Percentiles rank a stretch among this genome's conserved stretches.
These are phyloP conservation scores for Carollia perspicillata DNA, from an alignment of 2,113 vertebrate genomes.

Conservation along the genomic window DNA sequence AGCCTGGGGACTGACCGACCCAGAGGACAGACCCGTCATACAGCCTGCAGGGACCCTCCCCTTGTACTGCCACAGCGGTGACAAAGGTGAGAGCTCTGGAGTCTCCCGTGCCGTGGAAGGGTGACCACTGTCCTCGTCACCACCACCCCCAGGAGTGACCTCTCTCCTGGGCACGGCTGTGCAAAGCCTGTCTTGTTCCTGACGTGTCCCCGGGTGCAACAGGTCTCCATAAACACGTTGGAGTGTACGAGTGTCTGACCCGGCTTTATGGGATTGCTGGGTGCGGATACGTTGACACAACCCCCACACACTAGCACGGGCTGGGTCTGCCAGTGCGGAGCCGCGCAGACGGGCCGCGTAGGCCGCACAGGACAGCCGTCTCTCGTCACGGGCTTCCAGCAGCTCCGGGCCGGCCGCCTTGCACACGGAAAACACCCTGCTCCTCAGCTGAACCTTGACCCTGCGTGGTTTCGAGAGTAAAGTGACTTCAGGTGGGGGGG, in stretches of 20 bases:
- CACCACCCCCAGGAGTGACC: not conserved
- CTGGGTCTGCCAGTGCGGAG: not conserved
- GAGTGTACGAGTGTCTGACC: not conserved
- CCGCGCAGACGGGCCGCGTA: no score
- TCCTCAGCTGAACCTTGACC: not conserved
- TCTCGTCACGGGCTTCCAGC: no score
- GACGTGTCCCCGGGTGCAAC: accelerated
- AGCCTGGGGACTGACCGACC: not conserved
- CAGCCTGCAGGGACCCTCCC: not conserved
- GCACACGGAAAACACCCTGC: not conserved
- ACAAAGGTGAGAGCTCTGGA: no score
- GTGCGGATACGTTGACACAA: not conserved
- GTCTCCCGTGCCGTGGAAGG: not conserved
- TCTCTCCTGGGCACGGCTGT: not conserved
- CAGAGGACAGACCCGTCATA: not conserved
- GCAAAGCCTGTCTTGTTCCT: not conserved
- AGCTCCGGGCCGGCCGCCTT: not conserved
- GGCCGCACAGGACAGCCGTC: not conserved
- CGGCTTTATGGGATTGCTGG: not conserved
- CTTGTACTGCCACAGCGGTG: not conserved
- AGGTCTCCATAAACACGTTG: not conserved
- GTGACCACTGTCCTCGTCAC: not conserved
- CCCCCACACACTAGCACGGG: not conserved
- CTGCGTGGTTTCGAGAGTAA: not conserved
- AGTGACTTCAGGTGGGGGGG: not conserved